Base-by-base conservation (phyloP, 2,797 vertebrate genomes). In the Sebastes alutus region DNA sequence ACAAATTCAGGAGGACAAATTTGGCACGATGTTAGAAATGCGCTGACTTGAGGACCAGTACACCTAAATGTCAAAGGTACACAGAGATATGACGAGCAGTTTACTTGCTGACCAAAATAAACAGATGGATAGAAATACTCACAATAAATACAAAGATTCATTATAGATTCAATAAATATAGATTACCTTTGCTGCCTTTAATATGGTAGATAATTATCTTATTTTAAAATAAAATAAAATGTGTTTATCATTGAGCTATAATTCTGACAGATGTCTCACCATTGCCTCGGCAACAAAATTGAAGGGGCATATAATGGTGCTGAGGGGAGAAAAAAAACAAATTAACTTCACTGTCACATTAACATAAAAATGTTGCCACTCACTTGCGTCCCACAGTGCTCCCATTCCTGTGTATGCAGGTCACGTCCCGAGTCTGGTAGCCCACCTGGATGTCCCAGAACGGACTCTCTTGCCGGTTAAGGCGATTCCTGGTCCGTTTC, bases 381-480 rank as follows among this genome's bases (percentile, higher is more conserved):
- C 96, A 99, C 99, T 95, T 97, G 88, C 97, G 85, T 70, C 94
- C 95, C 12, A 96, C 95, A 0, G 92, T 82, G 84, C 96, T 99
- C 23, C 98, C 97, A 0, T 97, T 98, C 91, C 95, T 96, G 89
- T 99, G 98, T 6, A 94, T 94, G 75, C 99, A 99, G 27, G 91
- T 94, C 74, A 99, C 97, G 56, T 97, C 94, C 32, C 99, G 95
- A 11, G 96, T 97, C 95, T 99, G 98, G 94, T 96, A 99, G 18
- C 99, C 98, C 75, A 99, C 96, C 90, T 99, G 97, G 86, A 99
- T 97, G 91, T 98, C 97, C 97, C 97, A 99, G 59, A 97, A 97
- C 27, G 96, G 97, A 88, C 96, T 98, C 87, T 99, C 98, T 33
- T 97, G 97, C 20, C 98, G 96, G 90, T 97, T 99, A 68, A 99